A percentile compares a stretch with the other conserved stretches of the same genome.
Evolutionary conservation across 1,140 invertebrate genomes (phyloP).

Genomic region (Anastrepha obliqua): DNA sequence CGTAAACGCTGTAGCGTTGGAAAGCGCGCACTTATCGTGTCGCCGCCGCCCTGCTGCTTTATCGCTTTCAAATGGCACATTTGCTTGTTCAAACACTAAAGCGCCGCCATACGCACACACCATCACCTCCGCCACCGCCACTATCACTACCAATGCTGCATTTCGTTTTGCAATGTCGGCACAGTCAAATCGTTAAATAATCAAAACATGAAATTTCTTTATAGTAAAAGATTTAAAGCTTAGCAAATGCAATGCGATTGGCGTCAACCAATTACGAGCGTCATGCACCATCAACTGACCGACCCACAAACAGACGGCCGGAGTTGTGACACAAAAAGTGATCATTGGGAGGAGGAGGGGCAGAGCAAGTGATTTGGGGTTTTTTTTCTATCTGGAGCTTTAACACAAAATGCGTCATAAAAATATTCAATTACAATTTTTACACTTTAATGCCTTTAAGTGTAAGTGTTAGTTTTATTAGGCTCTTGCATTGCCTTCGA

Average conservation of each 20-base stretch:
- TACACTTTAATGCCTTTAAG: background rate
- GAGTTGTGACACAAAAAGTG: background rate
- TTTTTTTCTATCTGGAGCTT: background rate
- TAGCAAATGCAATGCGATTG: background rate
- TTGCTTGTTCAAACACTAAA: background rate
- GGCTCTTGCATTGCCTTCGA: background rate
- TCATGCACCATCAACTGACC: background rate
- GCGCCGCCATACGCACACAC: background rate
- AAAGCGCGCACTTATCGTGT: background rate
- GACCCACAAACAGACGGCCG: background rate
- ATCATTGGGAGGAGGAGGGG: too few species aligned
- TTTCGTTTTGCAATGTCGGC: background rate
- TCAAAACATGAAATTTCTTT: background rate
- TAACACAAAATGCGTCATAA: background rate
- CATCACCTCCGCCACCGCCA: too few species aligned
- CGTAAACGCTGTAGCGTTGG: background rate
- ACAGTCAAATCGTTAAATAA: background rate
- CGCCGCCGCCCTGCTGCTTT: background rate
- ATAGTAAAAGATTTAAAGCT: background rate
- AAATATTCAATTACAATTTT: slow-evolving; percentile 15
- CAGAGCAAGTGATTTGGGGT: background rate
- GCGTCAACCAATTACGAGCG: background rate
- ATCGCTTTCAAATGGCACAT: background rate
- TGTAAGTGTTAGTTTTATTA: slow-evolving; percentile 19
- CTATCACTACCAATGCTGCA: background rate